Evolutionary conservation across 2,797 vertebrate genomes (phyloP), one percentile per base, ranked within the genome.

Genomic region (Enteromius radiatus): DNA sequence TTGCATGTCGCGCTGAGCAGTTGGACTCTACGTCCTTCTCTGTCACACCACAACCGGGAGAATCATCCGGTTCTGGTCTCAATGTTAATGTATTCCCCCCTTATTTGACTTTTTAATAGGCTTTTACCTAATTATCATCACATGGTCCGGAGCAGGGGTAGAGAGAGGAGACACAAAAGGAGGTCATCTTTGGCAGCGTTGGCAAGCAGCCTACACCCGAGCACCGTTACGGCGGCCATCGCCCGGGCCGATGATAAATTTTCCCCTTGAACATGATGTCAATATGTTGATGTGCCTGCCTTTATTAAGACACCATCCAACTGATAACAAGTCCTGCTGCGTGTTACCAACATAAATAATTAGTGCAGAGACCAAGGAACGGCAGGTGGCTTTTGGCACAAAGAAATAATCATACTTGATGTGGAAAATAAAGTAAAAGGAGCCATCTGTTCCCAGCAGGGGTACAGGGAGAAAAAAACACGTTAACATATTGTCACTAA

Each of bases 381-480:
- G 96, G 98, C 97, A 98, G 98, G 97, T 97, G 96, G 97, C 96
- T 98, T 96, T 97, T 98, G 97, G 97, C 97, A 98, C 95, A 94
- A 96, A 97, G 96, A 97, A 97, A 98, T 96, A 97, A 97, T 97
- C 96, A 96, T 96, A 97, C 96, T 98, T 98, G 97, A 99, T 99
- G 97, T 98, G 97, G 97, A 99, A 98, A 98, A 97, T 97, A 97
- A 99, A 99, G 97, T 99, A 98, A 99, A 99, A 97, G 96, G 96
- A 97, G 96, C 97, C 98, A 99, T 99, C 98, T 99, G 98, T 96
- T 99, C 97, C 90, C 96, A 92, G 95, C 95, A 93, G 96, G 97
- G 96, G 96, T 94, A 96, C 94, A 94, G 95, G 92, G 95, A 94
- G 93, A 93, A 96, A 97, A 96, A 96, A 97, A 97, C 97, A 95